Base-by-base conservation (phyloP, 1,140 invertebrate genomes). In the Portunus trituberculatus region DNA sequence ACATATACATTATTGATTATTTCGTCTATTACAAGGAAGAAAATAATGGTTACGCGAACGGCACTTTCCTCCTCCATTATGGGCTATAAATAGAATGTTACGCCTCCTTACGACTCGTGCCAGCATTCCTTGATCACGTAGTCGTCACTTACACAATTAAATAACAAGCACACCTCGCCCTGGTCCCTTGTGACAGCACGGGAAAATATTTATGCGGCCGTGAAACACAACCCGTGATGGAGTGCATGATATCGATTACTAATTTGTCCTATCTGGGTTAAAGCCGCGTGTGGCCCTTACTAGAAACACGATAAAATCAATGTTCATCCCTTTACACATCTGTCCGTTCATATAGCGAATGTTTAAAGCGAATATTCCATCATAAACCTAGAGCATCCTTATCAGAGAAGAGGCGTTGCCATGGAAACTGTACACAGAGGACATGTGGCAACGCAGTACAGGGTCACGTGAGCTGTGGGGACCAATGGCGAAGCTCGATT, bases 381-480 rank as follows among this genome's bases (percentile, higher is more conserved):
- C 67, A 76, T 76, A 8, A 89, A 67, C 31, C 32, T 16, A 20
- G 52, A 95, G 91, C 91, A 92, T 95, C 91, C 82, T 59, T 32
- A 39, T 32, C 48, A 32, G 3, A 59, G n/a, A 7, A 39, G 45
- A 90, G 76, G 91, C 94, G 94, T 95, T 95, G 48, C 91, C 91
- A 95, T 95, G 84, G 91, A 31, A 95, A 95, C 94, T 76, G 91
- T 95, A 93, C 86, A 95, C 94, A 95, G 94, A 10, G 91, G 32
- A 92, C 25, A 95, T 39, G 46, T 95, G 94, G 94, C 94, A 95
- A 10, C 91, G 59, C 39, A 84, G 94, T 84, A 8, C 32, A 0
- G 0, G 28, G 91, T 95, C 94, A 95, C 94, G 91, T 95, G 94
- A 95, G 91, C 83, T 4, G 6, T 48, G 7, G 52, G 46, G 76